Evolutionary conservation across 1,140 invertebrate species (phyloP).

Genomic region (Diuraphis noxia): DNA sequence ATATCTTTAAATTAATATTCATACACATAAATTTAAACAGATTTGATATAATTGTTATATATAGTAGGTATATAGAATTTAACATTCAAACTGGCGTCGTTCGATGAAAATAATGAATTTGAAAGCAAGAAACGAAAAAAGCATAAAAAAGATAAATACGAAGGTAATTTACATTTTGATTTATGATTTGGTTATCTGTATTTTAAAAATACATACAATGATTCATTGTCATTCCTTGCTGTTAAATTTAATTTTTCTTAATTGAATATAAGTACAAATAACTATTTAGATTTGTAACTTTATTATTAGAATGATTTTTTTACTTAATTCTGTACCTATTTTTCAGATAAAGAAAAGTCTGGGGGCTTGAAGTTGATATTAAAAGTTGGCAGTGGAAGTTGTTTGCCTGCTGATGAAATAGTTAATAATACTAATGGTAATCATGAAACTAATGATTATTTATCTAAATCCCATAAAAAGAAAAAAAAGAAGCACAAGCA

Average conservation of each 20-base stretch:
- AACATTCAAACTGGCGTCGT: conserved; percentile 53
- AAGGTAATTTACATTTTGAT: conserved; percentile 53
- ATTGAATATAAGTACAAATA: neutral
- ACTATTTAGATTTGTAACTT: neutral
- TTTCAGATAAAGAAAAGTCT: conserved; percentile 57
- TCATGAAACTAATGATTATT: conserved; percentile 46
- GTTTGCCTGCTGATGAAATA: conserved; percentile 68
- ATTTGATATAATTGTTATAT: neutral
- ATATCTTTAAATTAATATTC: neutral
- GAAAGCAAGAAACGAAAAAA: conserved; percentile 55
- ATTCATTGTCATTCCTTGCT: neutral
- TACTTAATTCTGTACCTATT: neutral
- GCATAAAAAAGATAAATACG: conserved; percentile 55
- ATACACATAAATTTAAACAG: neutral
- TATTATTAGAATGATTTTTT: neutral
- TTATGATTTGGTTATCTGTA: neutral
- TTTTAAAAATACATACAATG: neutral
- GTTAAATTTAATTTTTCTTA: neutral
- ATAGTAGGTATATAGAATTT: neutral
- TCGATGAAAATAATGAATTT: conserved; percentile 53
- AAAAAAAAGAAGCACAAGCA: conserved; percentile 80
- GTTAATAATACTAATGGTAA: conserved; percentile 63
- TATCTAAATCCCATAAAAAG: conserved; percentile 66
- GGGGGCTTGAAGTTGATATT: conserved; percentile 74
- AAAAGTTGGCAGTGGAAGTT: conserved; percentile 73